phyloP scores from a whole-genome alignment of 2,888 invertebrate genomes.

The Hypena proboscidalis region DNA sequence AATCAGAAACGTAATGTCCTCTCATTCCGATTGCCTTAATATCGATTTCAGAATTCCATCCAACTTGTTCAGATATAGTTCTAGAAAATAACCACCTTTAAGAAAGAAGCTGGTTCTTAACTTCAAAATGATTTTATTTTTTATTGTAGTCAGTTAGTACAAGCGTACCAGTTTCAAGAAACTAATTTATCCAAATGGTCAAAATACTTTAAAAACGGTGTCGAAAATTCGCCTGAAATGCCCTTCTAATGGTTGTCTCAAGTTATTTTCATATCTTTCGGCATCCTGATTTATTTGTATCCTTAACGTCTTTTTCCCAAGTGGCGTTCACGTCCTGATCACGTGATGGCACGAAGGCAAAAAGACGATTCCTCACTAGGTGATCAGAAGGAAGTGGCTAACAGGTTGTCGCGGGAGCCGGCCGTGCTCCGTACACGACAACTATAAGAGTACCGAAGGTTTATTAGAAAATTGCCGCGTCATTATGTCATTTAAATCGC shows the following conservation, averaged over 20 bases:
- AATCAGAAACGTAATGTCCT: no score
- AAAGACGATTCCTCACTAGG: conserved; percentile 54
- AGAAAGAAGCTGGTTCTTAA: no score
- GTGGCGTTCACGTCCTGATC: not conserved
- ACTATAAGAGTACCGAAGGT: conserved; percentile 81
- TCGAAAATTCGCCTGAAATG: no score
- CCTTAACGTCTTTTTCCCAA: conserved; percentile 16
- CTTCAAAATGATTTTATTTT: no score
- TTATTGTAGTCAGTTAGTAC: no score
- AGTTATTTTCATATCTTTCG: not conserved
- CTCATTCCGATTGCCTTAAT: no score
- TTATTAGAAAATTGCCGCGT: conserved; percentile 85
- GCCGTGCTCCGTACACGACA: conserved; percentile 70
- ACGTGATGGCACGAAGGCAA: conserved; percentile 35
- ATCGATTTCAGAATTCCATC: no score
- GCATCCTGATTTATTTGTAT: not conserved
- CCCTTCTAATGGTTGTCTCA: not conserved
- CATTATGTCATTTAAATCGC: conserved; percentile 86
- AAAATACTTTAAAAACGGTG: no score
- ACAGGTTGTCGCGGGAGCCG: conserved; percentile 76
- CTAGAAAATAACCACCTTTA: no score
- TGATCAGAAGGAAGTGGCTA: conserved; percentile 79
- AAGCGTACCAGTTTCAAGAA: no score
- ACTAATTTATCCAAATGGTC: no score
- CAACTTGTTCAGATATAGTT: no score